A percentile compares a stretch with the other conserved stretches of the same genome.
phyloP scores from a whole-genome alignment of 2,888 invertebrate genomes.

The Drosophila birchii region DNA sequence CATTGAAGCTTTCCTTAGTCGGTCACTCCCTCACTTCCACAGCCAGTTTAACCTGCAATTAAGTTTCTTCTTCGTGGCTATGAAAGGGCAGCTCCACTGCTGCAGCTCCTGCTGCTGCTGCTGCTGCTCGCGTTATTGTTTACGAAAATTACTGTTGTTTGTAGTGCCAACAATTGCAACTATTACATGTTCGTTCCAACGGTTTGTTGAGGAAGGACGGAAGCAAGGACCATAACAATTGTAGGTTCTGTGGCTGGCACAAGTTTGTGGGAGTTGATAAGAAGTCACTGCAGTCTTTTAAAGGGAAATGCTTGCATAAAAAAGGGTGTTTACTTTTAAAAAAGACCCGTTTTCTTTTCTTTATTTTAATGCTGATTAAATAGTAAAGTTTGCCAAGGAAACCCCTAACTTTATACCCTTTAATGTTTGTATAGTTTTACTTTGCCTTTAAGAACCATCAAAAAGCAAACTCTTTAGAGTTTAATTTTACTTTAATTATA shows the following conservation, averaged over 20 bases:
- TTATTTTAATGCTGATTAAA: not conserved
- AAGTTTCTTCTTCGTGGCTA: slow-evolving; percentile 52
- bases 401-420: not conserved
- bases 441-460: not conserved
- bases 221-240: slow-evolving; percentile 41
- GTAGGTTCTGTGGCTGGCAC: slow-evolving; percentile 46
- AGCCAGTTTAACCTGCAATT: slow-evolving; percentile 72
- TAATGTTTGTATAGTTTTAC: not conserved
- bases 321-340: not conserved
- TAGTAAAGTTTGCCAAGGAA: not conserved
- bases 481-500: slow-evolving; percentile 3
- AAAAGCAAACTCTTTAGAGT: not conserved
- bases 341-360: no score
- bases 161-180: slow-evolving; percentile 68
- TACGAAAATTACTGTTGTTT: slow-evolving; percentile 69
- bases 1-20: slow-evolving; percentile 55
- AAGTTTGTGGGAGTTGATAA: slow-evolving; percentile 4
- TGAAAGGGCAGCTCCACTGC: slow-evolving; percentile 26
- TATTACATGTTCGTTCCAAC: slow-evolving; percentile 45
- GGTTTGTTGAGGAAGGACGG: slow-evolving; percentile 11
- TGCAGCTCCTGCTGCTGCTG: slow-evolving; percentile 12
- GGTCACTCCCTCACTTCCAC: slow-evolving; percentile 17
- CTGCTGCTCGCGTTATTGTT: slow-evolving; percentile 47
- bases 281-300: slow-evolving; percentile 3
- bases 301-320: not conserved